These are phyloP conservation scores for Sebastes vulpes DNA, from an alignment of 2,797 vertebrate species.

Conservation along the genomic window DNA sequence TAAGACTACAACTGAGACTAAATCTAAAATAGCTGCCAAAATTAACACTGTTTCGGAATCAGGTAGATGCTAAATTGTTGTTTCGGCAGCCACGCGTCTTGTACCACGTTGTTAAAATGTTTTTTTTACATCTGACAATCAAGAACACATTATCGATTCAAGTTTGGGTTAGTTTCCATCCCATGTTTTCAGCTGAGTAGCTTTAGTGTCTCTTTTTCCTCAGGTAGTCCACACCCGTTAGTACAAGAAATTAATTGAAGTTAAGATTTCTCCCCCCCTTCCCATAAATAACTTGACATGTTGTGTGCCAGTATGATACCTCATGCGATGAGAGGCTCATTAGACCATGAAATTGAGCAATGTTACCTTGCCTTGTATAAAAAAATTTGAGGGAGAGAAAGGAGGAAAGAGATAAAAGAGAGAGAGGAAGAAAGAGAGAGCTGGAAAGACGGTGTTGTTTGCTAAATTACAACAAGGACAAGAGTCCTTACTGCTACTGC, in stretches of 20 bases:
- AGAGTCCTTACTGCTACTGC: neutral
- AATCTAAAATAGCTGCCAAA: neutral
- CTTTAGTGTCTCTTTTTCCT: conserved; percentile 3
- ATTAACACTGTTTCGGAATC: neutral
- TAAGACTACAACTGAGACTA: neutral
- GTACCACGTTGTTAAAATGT: neutral
- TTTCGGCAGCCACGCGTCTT: neutral
- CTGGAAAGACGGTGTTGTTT: neutral
- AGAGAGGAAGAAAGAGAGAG: neutral
- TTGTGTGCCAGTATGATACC: conserved; percentile 59
- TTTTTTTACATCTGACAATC: neutral
- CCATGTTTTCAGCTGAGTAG: neutral
- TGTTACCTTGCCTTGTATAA: conserved; percentile 54
- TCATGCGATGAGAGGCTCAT: conserved; percentile 61
- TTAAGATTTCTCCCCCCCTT: conserved; percentile 10
- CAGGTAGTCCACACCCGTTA: conserved; percentile 16
- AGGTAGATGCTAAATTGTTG: neutral
- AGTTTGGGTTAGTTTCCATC: neutral
- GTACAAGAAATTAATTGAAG: conserved; percentile 65
- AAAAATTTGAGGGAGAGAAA: neutral
- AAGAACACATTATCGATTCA: neutral
- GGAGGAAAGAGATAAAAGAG: neutral
- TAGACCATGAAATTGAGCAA: conserved; percentile 80
- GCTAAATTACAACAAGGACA: neutral
- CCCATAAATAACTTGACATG: conserved; percentile 62